Evolutionary conservation across 1,140 invertebrate species (phyloP).

Genomic region (Drosophila yakuba): DNA sequence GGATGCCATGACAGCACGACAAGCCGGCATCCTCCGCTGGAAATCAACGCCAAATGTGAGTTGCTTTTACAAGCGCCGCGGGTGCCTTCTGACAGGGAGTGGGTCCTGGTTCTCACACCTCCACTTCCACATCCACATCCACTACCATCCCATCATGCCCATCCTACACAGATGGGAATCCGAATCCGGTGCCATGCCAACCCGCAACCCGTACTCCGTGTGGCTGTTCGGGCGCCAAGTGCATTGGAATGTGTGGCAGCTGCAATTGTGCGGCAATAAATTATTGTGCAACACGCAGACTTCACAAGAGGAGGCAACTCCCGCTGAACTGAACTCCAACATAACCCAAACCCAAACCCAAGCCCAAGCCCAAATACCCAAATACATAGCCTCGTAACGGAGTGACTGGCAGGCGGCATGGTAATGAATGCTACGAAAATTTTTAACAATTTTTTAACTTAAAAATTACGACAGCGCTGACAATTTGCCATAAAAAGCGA

Average conservation of each 20-base stretch:
- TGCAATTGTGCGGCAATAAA: conserved; percentile 82
- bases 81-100: conserved; percentile 45
- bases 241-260: conserved; percentile 81
- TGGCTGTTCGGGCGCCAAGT: conserved; percentile 65
- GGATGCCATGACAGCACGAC: conserved; percentile 49
- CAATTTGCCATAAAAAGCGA: conserved; percentile 75
- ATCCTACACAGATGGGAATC: conserved; percentile 11
- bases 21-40: conserved; percentile 35
- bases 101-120: background rate
- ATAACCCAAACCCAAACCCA: background rate
- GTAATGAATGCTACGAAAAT: conserved; percentile 80
- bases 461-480: conserved; percentile 80
- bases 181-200: background rate
- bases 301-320: conserved; percentile 31
- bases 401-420: conserved; percentile 60
- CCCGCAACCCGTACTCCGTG: conserved; percentile 13
- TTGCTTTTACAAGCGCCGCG: conserved; percentile 73
- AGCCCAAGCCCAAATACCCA: too few species aligned
- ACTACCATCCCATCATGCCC: background rate
- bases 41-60: conserved; percentile 63
- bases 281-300: conserved; percentile 81
- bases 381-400: conserved; percentile 6
- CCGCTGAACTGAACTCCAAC: conserved; percentile 10
- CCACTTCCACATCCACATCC: too few species aligned
- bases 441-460: conserved; percentile 81